A percentile compares a stretch with the other conserved stretches of the same genome.
Conservation (phyloP, 2,797 vertebrate genomes). For the Chanos chanos region DNA sequence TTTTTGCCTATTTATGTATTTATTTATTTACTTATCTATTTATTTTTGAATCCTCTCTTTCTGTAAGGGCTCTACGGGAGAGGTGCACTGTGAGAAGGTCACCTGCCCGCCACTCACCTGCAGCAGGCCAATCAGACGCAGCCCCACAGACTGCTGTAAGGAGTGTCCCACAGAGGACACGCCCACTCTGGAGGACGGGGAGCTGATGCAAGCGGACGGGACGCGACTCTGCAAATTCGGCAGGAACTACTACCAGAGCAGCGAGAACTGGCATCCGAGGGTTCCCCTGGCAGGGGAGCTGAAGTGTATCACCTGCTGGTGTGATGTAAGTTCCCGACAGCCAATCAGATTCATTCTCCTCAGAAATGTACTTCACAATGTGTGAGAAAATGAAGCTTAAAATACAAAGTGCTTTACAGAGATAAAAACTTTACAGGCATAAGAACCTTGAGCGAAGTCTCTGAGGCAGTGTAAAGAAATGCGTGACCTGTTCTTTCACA, state of each 20-base stretch:
- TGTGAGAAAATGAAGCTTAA: background rate
- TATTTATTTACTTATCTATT: background rate
- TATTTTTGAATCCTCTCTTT: background rate
- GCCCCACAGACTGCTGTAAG: conserved; percentile 92
- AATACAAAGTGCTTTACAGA: background rate
- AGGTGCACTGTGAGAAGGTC: conserved; percentile 96
- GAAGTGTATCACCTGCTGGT: conserved; percentile 98
- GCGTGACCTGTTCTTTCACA: too few relatives aligned
- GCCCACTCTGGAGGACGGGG: conserved; percentile 66
- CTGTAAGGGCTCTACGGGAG: conserved; percentile 82
- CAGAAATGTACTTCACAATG: too few relatives aligned
- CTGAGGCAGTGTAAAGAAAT: too few relatives aligned
- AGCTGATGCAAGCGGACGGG: conserved; percentile 92
- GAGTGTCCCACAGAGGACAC: conserved; percentile 81
- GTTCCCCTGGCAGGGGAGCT: conserved; percentile 91
- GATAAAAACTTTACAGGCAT: too few relatives aligned
- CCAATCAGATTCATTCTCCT: too few relatives aligned
- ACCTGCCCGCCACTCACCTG: conserved; percentile 87
- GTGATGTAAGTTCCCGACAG: conserved; percentile 77
- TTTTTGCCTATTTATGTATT: background rate
- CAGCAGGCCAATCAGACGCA: conserved; percentile 82
- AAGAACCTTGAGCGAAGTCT: too few relatives aligned
- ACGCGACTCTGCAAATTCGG: conserved; percentile 88
- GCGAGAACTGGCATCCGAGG: conserved; percentile 90
- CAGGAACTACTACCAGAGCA: conserved; percentile 90